phyloP scores from a whole-genome alignment of 2,888 invertebrate genomes.

The Parapristionchus giblindavisi region DNA sequence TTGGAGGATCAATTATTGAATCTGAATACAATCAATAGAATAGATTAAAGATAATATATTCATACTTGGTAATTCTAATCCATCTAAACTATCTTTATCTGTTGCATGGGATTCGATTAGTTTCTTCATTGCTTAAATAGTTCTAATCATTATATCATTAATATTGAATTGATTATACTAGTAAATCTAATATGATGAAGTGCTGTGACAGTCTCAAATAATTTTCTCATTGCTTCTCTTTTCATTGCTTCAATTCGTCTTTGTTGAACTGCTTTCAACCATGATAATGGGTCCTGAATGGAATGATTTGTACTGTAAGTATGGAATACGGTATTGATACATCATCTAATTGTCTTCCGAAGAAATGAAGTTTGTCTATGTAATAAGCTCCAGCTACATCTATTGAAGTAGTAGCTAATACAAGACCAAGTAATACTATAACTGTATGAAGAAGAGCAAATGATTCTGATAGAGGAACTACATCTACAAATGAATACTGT shows the following conservation, averaged over 20 bases:
- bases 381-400: slow-evolving; percentile 84
- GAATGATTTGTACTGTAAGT: not conserved
- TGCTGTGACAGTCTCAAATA: slow-evolving; percentile 68
- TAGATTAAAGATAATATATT: not conserved
- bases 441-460: slow-evolving; percentile 86
- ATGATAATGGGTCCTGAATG: slow-evolving; percentile 63
- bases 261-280: slow-evolving; percentile 69
- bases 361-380: slow-evolving; percentile 68
- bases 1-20: slow-evolving; percentile 48
- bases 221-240: slow-evolving; percentile 67
- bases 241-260: slow-evolving; percentile 68
- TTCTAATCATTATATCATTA: too few relatives aligned
- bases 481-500: slow-evolving; percentile 45
- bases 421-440: slow-evolving; percentile 85
- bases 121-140: slow-evolving; percentile 27
- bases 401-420: slow-evolving; percentile 94
- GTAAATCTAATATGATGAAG: slow-evolving; percentile 63
- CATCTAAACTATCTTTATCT: slow-evolving; percentile 34
- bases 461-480: slow-evolving; percentile 79
- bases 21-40: not conserved
- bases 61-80: slow-evolving; percentile 25
- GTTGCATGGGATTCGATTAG: slow-evolving; percentile 32
- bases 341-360: slow-evolving; percentile 65
- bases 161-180: too few relatives aligned
- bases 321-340: slow-evolving; percentile 40